Evolutionary conservation across 2,113 vertebrate genomes (phyloP), one percentile per base, ranked within the genome.

Genomic region (Istiophorus platypterus): DNA sequence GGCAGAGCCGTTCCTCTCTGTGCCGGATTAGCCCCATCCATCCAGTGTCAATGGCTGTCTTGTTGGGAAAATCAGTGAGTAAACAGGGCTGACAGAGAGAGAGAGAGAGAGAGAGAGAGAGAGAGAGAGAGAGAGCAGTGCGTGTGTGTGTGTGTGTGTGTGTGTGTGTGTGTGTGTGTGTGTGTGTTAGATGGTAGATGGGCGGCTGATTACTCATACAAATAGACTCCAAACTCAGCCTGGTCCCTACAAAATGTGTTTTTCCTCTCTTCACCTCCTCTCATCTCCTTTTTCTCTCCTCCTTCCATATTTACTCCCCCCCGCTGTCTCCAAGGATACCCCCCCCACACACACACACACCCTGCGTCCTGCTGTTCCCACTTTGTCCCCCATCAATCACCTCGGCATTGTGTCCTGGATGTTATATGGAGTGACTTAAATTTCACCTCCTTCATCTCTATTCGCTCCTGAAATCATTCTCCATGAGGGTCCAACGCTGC

Each of bases 361-460:
- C 93, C 90, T n/a, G n/a, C 95, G 96, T 97, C 97, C 97, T 98
- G 97, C 97, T 98, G 97, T 97, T 98, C 96, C 96, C 95, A 97
- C 97, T 98, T 97, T 98, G 97, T 99, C 97, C 97, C 95, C 97
- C 97, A 99, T 99, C 97, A 98, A 99, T 99, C 98, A 99, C 96
- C 56, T 72, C 88, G 90, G 95, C 96, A 97, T 96, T 97, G 97
- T 99, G 97, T 97, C 97, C 96, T 96, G 97, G 97, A 98, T 98
- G 97, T 96, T 97, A 97, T 97, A 98, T 96, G 96, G 97, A 98
- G 96, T 97, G 97, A 97, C 97, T 98, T 98, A 98, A 34, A 98
- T 98, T 97, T 97, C 96, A 96, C 95, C 96, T 96, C 96, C 97
- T 98, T 98, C 97, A 97, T 99, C 97, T 98, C 96, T 97, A 97